Percentiles rank a stretch among this genome's conserved stretches.
Conservation (phyloP, 2,797 vertebrate genomes). For the Poliocrania exsul region DNA sequence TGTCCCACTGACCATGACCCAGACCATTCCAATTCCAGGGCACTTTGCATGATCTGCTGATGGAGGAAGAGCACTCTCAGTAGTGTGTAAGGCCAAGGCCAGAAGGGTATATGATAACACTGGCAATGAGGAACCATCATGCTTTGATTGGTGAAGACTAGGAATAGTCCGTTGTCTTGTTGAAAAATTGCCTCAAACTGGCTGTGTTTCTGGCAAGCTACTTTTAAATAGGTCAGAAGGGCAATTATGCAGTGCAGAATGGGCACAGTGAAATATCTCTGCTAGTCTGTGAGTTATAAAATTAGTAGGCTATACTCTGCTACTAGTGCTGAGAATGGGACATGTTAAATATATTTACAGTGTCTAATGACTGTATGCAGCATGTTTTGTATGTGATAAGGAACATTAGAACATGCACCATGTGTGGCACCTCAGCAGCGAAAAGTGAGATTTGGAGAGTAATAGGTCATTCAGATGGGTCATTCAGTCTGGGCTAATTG, state of each 20-base stretch:
- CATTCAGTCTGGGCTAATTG: neutral
- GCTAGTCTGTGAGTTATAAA: neutral
- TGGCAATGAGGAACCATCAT: neutral
- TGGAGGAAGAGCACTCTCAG: neutral
- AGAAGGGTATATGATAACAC: neutral
- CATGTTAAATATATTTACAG: neutral
- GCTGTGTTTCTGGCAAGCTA: neutral
- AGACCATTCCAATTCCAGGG: neutral
- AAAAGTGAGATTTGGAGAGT: neutral
- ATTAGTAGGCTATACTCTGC: neutral
- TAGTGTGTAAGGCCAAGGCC: neutral
- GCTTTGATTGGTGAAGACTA: neutral
- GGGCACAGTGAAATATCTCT: neutral
- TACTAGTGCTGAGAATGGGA: neutral
- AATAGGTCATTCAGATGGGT: neutral
- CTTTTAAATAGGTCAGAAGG: neutral
- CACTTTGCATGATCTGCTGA: neutral
- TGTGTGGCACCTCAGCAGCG: neutral
- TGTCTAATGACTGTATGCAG: neutral
- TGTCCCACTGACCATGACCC: neutral
- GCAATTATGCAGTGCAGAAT: neutral
- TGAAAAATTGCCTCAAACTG: neutral
- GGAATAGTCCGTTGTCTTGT: neutral
- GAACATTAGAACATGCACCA: neutral
- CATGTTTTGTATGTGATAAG: neutral